Evolutionary conservation across 2,888 invertebrate genomes (phyloP), one percentile per base, ranked within the genome.

Genomic region (Aproaerema taeniolella): DNA sequence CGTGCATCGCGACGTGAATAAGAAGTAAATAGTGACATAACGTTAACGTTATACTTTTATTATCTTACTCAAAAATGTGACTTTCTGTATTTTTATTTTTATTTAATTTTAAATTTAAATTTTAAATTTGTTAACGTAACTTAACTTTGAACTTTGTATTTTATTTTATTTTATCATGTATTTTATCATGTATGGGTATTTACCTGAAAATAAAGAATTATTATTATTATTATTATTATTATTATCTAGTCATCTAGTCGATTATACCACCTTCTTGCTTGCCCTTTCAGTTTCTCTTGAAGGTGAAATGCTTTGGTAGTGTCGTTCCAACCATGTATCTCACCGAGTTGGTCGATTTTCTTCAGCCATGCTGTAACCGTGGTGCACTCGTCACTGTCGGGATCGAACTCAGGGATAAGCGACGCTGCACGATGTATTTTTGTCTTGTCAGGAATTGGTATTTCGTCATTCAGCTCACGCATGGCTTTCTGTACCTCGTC

Each of bases 321-420:
- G 0, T 55, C 53, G 15, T 44, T 31, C 59, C 57, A 59, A 1
- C 39, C 49, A n/a, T 55, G 43, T 5, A 50, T 53, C 1, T 49
- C 48, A 0, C 50, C 54, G 0, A 54, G 11, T 16, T 49, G 52
- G 0, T 52, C 52, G 8, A 49, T 47, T 31, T 54, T 54, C 13
- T 34, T 43, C 1, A 50, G 6, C 54, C 54, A 54, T 0, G 42
- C 29, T 1, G 9, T 14, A 2, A 48, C 45, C 0, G 44, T 46
- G 8, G 12, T 32, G 26, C 42, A 48, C 0, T 49, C 49, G 2
- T 50, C 47, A 6, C 16, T 32, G 5, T 52, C 51, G 0, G 53
- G 50, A 11, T 49, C 49, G 14, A 47, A 38, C 31, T 45, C 42
- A 10, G 43, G 49, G 2, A 49, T 49, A 0, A 47, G 29, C 17